Evolutionary conservation across 2,797 vertebrate species (phyloP), one percentile per base, ranked within the genome.

Genomic region (Lithobates sylvaticus): DNA sequence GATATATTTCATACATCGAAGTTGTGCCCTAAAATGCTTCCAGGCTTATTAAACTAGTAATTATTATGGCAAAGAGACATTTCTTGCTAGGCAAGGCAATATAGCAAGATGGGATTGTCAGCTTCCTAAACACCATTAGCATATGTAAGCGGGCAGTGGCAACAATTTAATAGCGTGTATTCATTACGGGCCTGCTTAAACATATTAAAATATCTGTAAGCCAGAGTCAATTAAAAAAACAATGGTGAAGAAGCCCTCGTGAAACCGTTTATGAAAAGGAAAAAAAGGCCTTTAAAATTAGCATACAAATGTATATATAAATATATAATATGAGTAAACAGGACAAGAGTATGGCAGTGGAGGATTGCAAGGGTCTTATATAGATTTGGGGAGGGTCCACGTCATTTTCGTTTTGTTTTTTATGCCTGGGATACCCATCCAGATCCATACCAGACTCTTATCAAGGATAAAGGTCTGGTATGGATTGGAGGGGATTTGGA

Each of bases 71-170:
- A 75, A 32, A 75, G 61, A 83, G 81, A 79, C 81, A 78, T 64
- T 87, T 39, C 80, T 23, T 7, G 80, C 85, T 73, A 83, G 75
- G 69, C 80, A 87, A 65, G 67, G 74, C 75, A 26, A 87, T 78
- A 78, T 61, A 68, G 65, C 76, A 54, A 74, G 65, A 77, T 67
- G 39, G 27, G 73, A 78, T 65, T 73, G 85, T 83, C 85, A 86
- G 76, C 75, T 87, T 79, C 70, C 74, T 83, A 87, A 78, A 75
- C 86, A 87, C 68, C 81, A 83, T 87, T 87, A 87, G 81, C 86
- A 79, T 83, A 87, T 87, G 80, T 87, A 87, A 83, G 85, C 64
- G 80, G 85, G 72, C 75, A 76, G 85, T 82, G 36, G 85, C 76
- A 65, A 76, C 67, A 50, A 32, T 83, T 73, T 87, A 79, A 87